Conservation (phyloP, 2,113 vertebrate genomes). For the Orthochromis malagaraziensis region DNA sequence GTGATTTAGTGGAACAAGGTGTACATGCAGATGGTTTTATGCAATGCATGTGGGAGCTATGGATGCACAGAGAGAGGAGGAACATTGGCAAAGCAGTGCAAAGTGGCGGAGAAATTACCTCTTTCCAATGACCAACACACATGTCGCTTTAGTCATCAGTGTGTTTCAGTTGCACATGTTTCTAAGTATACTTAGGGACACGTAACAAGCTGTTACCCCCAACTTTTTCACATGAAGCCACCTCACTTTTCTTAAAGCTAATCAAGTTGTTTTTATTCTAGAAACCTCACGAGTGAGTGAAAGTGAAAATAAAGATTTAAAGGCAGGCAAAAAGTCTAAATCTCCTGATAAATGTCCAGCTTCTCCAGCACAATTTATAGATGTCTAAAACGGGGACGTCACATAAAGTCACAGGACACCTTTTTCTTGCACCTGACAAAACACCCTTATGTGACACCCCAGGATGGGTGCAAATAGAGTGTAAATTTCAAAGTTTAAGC, state of each 20-base stretch:
- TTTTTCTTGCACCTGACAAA: neutral
- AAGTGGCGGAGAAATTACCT: neutral
- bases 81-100: accelerated
- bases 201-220: neutral
- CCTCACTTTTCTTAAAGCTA: neutral
- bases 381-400: accelerated
- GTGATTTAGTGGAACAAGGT: neutral
- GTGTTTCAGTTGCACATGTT: neutral
- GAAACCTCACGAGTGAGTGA: neutral
- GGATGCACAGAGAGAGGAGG: neutral
- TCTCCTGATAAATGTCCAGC: neutral
- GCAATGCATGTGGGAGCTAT: neutral
- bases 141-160: neutral
- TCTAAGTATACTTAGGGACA: neutral
- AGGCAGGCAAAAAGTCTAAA: neutral
- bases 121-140: neutral
- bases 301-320: neutral
- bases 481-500: neutral
- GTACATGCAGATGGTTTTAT: neutral
- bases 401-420: neutral
- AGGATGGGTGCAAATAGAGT: neutral
- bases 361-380: neutral
- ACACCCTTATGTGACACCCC: neutral
- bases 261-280: neutral
- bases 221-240: neutral